Conservation (phyloP, 2,888 invertebrate species). For the Ditula angustiorana region DNA sequence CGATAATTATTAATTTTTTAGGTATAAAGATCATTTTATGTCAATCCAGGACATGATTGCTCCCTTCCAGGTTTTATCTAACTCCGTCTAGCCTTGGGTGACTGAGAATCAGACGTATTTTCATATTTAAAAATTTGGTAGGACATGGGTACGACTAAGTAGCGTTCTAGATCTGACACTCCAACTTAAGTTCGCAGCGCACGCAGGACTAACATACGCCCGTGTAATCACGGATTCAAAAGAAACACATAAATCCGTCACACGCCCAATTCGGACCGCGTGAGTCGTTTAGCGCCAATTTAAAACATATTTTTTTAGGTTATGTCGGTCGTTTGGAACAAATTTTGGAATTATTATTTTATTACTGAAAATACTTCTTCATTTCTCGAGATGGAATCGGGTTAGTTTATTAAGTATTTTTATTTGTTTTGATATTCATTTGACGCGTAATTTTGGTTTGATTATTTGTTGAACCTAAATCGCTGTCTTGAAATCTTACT, state of each 20-base stretch:
- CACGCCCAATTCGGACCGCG: conserved; percentile 17
- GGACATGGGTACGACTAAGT: too few species aligned
- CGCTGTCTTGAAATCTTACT: neutral
- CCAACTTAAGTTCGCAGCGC: conserved; percentile 72
- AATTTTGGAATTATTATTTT: conserved; percentile 28
- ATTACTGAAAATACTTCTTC: conserved; percentile 25
- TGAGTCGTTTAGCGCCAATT: conserved; percentile 28
- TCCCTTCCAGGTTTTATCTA: too few species aligned
- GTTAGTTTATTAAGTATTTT: conserved; percentile 25
- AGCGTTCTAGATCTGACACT: conserved; percentile 56
- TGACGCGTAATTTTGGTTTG: conserved; percentile 3
- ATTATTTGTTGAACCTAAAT: neutral
- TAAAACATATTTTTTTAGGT: conserved; percentile 34
- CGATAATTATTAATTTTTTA: too few species aligned
- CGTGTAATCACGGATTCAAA: conserved; percentile 51
- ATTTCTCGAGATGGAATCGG: conserved; percentile 9
- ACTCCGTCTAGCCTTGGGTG: too few species aligned
- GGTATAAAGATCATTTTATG: too few species aligned
- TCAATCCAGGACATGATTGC: too few species aligned
- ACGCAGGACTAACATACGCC: conserved; percentile 68
- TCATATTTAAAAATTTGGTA: too few species aligned
- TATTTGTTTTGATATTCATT: conserved; percentile 18
- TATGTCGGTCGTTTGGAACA: conserved; percentile 25
- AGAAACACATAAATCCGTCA: conserved; percentile 40
- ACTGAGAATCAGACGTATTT: too few species aligned